Conservation (phyloP, 2,888 invertebrate genomes). For the Sminthurides aquaticus region DNA sequence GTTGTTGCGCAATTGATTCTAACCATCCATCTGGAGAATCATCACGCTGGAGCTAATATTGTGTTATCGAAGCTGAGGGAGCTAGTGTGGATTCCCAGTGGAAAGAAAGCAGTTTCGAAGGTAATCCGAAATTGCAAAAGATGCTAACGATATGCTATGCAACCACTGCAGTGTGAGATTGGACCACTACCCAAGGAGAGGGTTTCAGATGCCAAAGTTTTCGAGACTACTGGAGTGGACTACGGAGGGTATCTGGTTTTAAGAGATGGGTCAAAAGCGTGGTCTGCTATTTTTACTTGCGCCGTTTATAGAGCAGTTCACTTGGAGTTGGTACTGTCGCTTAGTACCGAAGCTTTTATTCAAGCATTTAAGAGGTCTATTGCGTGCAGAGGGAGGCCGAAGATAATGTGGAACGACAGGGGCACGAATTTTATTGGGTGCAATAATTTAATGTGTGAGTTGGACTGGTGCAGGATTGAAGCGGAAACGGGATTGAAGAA, state of each 20-base stretch:
- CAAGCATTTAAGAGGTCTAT: conserved; percentile 45
- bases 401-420: conserved; percentile 46
- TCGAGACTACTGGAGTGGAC: conserved; percentile 45
- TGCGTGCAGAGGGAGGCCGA: conserved; percentile 44
- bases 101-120: background rate
- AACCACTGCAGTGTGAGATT: background rate
- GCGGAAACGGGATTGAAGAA: too few relatives aligned
- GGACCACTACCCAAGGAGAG: conserved; percentile 43
- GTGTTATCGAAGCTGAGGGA: background rate
- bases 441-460: background rate
- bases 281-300: conserved; percentile 46
- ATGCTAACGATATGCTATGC: background rate
- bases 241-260: conserved; percentile 46
- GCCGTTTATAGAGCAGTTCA: conserved; percentile 46
- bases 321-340: conserved; percentile 45
- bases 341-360: conserved; percentile 44
- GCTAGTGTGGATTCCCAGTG: background rate
- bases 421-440: conserved; percentile 46
- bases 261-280: conserved; percentile 42
- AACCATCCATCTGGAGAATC: background rate
- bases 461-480: too few relatives aligned
- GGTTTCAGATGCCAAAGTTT: conserved; percentile 40
- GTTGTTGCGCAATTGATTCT: background rate
- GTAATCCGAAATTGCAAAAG: background rate
- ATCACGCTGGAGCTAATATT: conserved; percentile 3